These are phyloP conservation scores for Acronicta psi DNA, from an alignment of 2,888 invertebrate genomes.

Conservation along the genomic window DNA sequence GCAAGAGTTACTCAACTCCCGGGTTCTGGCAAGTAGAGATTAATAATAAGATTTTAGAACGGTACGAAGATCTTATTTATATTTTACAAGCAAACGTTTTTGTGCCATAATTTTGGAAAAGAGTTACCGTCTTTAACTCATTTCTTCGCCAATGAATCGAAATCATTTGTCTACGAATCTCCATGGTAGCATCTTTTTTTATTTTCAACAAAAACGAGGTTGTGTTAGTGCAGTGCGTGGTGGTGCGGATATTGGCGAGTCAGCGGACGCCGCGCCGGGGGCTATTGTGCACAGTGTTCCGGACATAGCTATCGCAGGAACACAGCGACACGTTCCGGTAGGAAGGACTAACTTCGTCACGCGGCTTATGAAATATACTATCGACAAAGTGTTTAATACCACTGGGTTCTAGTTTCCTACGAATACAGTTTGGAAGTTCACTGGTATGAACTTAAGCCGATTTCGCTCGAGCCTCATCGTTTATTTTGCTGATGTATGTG, in stretches of 20 bases:
- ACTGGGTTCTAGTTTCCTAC: constrained; percentile 12
- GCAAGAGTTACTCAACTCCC: constrained; percentile 16
- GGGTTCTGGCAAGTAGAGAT: constrained; percentile 6
- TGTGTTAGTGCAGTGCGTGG: constrained; percentile 42
- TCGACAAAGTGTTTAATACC: constrained; percentile 4
- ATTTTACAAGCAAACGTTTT: background rate
- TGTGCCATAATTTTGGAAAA: background rate
- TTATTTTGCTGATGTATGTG: constrained; percentile 3
- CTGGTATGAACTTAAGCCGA: constrained; percentile 29
- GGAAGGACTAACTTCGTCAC: constrained; percentile 38
- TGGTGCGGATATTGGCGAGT: constrained; percentile 65
- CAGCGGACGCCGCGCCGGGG: constrained; percentile 50
- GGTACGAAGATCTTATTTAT: background rate
- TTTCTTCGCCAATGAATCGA: constrained; percentile 17
- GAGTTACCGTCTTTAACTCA: too few relatives aligned
- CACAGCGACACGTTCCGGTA: constrained; percentile 22
- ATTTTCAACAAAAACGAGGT: constrained; percentile 43
- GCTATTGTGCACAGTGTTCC: constrained; percentile 55
- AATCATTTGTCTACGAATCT: constrained; percentile 4
- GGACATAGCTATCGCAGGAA: constrained; percentile 20
- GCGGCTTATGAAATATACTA: constrained; percentile 46
- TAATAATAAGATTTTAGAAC: constrained; percentile 28
- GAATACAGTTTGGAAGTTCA: constrained; percentile 18
- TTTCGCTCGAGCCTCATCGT: constrained; percentile 19
- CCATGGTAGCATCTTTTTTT: constrained; percentile 31